Conservation (phyloP, 2,797 vertebrate genomes). For the Typhlichthys eigenmanni region DNA sequence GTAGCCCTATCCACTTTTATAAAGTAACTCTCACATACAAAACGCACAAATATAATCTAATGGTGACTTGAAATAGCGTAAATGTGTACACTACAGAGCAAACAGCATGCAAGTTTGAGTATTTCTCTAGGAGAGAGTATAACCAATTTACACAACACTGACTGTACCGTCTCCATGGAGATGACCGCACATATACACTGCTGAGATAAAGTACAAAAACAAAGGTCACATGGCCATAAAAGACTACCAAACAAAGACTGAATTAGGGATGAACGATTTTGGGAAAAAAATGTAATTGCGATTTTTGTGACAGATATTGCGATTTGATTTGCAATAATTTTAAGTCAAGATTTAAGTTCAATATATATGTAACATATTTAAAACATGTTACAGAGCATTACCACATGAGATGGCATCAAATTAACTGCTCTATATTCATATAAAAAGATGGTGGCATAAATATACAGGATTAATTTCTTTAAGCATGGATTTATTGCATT, state of each 20-base stretch:
- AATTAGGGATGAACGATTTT: conserved; percentile 37
- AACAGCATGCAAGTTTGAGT: conserved; percentile 50
- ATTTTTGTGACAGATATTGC: too few species aligned
- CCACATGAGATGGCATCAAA: too few species aligned
- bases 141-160: conserved; percentile 72
- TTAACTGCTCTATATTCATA: too few species aligned
- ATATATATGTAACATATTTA: too few species aligned
- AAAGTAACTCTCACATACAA: conserved; percentile 1
- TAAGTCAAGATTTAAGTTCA: too few species aligned
- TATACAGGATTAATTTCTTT: too few species aligned
- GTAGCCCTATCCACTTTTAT: background rate
- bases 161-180: conserved; percentile 67
- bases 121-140: conserved; percentile 51
- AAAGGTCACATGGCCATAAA: conserved; percentile 72
- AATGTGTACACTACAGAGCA: conserved; percentile 20
- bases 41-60: background rate
- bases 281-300: conserved; percentile 26
- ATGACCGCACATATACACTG: conserved; percentile 72
- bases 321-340: too few species aligned
- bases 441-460: too few species aligned
- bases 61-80: too few species aligned
- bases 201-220: conserved; percentile 71
- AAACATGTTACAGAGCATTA: too few species aligned
- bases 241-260: conserved; percentile 49
- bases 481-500: too few species aligned